Evolutionary conservation across 2,888 invertebrate genomes (phyloP), one percentile per base, ranked within the genome.

Genomic region (Lypha dubia): DNA sequence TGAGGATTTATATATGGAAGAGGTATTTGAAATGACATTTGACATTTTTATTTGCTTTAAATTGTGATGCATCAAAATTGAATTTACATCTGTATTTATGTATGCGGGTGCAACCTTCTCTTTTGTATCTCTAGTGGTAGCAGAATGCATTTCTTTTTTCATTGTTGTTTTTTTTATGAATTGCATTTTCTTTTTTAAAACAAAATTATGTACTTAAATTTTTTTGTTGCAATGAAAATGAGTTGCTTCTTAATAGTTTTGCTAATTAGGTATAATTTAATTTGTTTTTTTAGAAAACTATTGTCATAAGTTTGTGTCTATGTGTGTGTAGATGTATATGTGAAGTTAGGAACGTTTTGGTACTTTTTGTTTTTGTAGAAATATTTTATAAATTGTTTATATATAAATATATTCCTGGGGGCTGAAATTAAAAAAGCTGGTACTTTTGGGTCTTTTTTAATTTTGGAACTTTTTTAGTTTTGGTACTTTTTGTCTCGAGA

Each of bases 31-130:
- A 71, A 46, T 32, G 32, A 46, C 28, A 46, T 60, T 46, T 71
- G 56, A 58, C 13, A 70, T 70, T 41, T 70, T 70, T 70, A 70
- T 70, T 70, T 70, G 70, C 44, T 70, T 70, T 70, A 5, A 20
- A 67, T 68, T 24, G 53, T 24, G 1, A 2, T 56, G 53, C 53
- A 56, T 13, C 28, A 24, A 24, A n/a, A n/a, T n/a, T n/a, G n/a
- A n/a, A n/a, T n/a, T n/a, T n/a, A n/a, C n/a, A n/a, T n/a, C 20
- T 1, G 17, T 11, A 53, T 41, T 28, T 28, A 49, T 9, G 38
- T 68, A 3, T n/a, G 3, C 53, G 8, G 22, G 24, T 24, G n/a
- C 9, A 35, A 32, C 24, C 28, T 20, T 65, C 46, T 65, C 32
- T 17, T 17, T 28, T 65, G 32, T 65, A 17, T 41, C 22, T 56